Evolutionary conservation across 2,797 vertebrate species (phyloP).

Genomic region (Sarcophilus harrisii): DNA sequence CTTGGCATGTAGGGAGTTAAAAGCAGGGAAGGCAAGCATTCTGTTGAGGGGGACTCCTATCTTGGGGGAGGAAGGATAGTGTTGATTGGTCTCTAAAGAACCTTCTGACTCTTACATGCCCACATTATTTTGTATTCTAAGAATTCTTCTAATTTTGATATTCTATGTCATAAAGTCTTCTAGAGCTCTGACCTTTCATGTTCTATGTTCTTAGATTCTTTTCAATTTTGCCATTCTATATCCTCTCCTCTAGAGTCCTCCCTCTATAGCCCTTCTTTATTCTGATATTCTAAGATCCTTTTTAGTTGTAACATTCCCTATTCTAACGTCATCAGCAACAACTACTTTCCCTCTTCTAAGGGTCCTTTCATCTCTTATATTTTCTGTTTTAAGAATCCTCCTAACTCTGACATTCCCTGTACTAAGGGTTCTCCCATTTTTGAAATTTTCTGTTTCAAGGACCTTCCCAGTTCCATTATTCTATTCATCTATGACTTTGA

Average conservation of each 20-base stretch:
- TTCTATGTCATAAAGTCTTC: not conserved
- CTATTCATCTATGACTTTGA: not conserved
- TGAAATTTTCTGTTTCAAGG: not conserved
- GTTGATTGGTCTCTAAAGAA: not conserved
- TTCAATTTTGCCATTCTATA: not conserved
- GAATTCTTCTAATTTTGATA: not conserved
- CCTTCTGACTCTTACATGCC: not conserved
- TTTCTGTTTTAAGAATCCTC: not conserved
- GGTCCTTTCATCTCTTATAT: not conserved
- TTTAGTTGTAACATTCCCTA: not conserved
- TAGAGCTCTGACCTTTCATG: not conserved
- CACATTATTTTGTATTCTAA: not conserved
- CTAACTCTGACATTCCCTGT: not conserved
- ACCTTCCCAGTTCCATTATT: not conserved
- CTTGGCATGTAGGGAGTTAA: not conserved
- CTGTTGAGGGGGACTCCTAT: not conserved
- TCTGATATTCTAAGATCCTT: not conserved
- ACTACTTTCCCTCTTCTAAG: not conserved
- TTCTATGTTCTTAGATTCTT: not conserved
- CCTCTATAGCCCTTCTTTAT: not conserved
- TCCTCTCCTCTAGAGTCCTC: not conserved
- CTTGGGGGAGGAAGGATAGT: not conserved
- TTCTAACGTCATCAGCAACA: not conserved
- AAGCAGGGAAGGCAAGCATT: not conserved
- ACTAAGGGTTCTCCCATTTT: not conserved